Conservation (phyloP, 2,797 vertebrate genomes). For the Eulemur rubriventer region DNA sequence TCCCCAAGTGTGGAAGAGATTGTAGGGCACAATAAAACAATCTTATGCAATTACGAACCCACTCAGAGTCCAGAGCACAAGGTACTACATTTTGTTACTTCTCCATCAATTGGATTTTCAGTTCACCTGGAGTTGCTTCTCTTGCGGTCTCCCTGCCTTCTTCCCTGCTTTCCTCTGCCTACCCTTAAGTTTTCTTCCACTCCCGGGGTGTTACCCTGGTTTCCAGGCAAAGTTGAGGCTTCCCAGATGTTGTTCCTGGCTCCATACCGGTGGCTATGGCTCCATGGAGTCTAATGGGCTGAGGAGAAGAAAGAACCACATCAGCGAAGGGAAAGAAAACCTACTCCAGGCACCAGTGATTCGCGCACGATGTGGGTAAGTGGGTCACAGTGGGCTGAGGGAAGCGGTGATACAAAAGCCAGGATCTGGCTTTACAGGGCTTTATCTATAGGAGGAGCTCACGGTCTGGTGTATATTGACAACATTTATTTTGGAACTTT, state of each 20-base stretch:
- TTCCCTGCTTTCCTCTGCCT: background rate
- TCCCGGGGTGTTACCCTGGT: background rate
- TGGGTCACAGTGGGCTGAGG: background rate
- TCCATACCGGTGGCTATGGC: background rate
- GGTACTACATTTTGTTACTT: background rate
- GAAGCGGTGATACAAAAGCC: background rate
- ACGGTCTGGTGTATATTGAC: background rate
- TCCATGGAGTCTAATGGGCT: background rate
- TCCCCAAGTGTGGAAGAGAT: background rate
- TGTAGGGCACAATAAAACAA: background rate
- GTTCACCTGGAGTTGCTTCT: background rate
- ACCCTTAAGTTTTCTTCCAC: background rate
- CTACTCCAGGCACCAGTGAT: background rate
- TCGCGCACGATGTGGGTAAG: background rate
- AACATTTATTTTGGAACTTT: background rate
- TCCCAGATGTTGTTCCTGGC: background rate
- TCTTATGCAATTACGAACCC: background rate
- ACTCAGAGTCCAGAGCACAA: background rate
- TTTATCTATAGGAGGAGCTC: conserved; percentile 28
- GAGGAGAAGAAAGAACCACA: background rate
- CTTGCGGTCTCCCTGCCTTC: background rate
- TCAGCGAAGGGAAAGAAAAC: background rate
- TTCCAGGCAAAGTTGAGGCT: background rate
- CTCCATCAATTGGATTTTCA: background rate
- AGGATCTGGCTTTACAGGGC: background rate